A percentile compares a stretch with the other conserved stretches of the same genome.
These are phyloP conservation scores for Drosophila longiperda DNA, from an alignment of 2,888 invertebrate genomes.

Conservation along the genomic window DNA sequence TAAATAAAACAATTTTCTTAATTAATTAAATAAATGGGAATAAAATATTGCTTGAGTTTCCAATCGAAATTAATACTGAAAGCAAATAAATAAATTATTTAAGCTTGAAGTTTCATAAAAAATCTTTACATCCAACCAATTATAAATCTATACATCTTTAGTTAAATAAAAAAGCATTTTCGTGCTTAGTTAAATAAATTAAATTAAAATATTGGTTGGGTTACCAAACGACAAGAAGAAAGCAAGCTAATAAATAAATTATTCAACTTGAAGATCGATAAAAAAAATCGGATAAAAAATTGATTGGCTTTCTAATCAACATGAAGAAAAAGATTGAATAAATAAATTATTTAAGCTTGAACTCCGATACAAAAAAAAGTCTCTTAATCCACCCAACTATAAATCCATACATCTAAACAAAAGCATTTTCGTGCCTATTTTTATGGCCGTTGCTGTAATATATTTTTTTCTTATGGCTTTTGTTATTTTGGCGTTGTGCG, in stretches of 20 bases:
- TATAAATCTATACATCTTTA: background rate
- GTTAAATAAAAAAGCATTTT: too few relatives aligned
- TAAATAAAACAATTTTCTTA: too few relatives aligned
- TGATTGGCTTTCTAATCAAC: too few relatives aligned
- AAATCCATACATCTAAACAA: background rate
- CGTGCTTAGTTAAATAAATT: too few relatives aligned
- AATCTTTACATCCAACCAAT: background rate
- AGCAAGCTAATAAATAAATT: background rate
- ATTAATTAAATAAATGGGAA: too few relatives aligned
- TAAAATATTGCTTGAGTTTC: too few relatives aligned
- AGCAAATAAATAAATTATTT: background rate
- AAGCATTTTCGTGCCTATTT: background rate
- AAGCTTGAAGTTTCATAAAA: background rate
- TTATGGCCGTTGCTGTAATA: background rate
- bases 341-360: too few relatives aligned
- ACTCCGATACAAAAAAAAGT: too few relatives aligned
- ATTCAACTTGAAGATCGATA: too few relatives aligned
- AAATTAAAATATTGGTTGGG: too few relatives aligned
- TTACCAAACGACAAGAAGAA: background rate
- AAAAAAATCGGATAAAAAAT: background rate
- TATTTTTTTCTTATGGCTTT: conserved; percentile 21
- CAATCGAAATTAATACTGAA: background rate
- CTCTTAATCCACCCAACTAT: background rate
- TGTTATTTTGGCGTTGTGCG: conserved; percentile 21
- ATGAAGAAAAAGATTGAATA: too few relatives aligned